Base-by-base conservation (phyloP, 2,113 vertebrate species). In the Nicator chloris region DNA sequence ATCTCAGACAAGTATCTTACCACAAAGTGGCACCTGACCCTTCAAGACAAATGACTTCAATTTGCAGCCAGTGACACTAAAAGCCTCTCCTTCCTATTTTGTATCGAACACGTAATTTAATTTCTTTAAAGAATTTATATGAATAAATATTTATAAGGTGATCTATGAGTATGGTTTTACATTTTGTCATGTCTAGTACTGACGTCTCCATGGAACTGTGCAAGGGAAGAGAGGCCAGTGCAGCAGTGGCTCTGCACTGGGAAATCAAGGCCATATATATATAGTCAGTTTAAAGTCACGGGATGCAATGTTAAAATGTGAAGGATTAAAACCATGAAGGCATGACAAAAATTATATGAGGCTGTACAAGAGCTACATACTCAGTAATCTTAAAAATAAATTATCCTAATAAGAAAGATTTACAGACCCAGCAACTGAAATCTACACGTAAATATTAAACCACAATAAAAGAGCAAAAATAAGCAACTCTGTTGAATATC, bases 11-110 rank as follows among this genome's bases (percentile, higher is more conserved):
- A 96, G 96, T 88, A 88, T 93, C 88, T 95, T 93, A 96, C 90
- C 92, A 82, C 93, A 91, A 97, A 97, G 95, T 94, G 97, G 92
- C 96, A 96, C 92, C 96, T 97, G 97, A 97, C 95, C 97, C 96
- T 94, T 96, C 94, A 76, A 97, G 96, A 97, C 93, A 97, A 98
- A 98, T 96, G 72, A 96, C 97, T 97, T 97, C 96, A 97, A 97
- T 97, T 97, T 97, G 94, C 96, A 96, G 96, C 35, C 96, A 64
- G 86, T 95, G 97, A 95, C 95, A 96, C 91, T 97, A 96, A 97
- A 97, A 97, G 96, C 92, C 85, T 92, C 64, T 81, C 94, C 91
- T 82, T 90, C 84, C 94, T 97, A 81, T 93, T 97, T 87, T 96
- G 86, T 94, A 96, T 57, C 95, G 90, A 89, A 87, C 90, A 90